A percentile compares a stretch with the other conserved stretches of the same genome.
Evolutionary conservation across 2,797 vertebrate genomes (phyloP).

Genomic region (Cynopterus sphinx): DNA sequence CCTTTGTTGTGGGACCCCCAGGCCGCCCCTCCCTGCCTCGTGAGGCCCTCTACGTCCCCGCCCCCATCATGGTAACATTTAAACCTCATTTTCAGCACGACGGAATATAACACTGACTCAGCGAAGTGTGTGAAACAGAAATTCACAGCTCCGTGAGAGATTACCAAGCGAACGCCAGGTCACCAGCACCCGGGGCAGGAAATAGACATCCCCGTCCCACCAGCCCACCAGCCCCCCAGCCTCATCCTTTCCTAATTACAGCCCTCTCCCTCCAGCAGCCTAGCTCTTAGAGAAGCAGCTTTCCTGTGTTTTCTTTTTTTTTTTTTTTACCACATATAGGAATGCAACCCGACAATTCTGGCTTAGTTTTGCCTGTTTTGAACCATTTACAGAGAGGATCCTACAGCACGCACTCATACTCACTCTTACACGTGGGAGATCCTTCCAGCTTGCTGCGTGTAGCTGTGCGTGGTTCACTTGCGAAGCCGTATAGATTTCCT

Average conservation of each 20-base stretch:
- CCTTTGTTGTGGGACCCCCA: not conserved
- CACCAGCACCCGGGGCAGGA: not conserved
- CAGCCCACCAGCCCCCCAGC: fast-evolving
- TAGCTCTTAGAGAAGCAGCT: not conserved
- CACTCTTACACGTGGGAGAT: not conserved
- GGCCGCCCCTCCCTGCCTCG: not conserved
- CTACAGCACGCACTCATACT: not conserved
- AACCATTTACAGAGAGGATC: not conserved
- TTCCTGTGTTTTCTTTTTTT: not conserved
- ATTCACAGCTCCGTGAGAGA: not conserved
- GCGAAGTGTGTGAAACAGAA: not conserved
- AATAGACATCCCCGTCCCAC: not conserved
- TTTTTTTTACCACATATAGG: not conserved
- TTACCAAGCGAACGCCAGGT: not conserved
- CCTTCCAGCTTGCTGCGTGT: not conserved
- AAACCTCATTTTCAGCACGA: not conserved
- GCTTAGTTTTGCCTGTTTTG: not conserved
- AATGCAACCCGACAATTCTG: not conserved
- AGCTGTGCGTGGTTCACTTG: not conserved
- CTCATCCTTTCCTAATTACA: not conserved
- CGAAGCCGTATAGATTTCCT: not conserved
- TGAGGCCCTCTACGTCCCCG: not conserved
- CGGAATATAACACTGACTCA: not conserved
- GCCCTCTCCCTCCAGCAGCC: not conserved
- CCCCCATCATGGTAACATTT: not conserved